These are phyloP conservation scores for Eucera pruinosa DNA, from an alignment of 2,888 invertebrate genomes.

Conservation along the genomic window DNA sequence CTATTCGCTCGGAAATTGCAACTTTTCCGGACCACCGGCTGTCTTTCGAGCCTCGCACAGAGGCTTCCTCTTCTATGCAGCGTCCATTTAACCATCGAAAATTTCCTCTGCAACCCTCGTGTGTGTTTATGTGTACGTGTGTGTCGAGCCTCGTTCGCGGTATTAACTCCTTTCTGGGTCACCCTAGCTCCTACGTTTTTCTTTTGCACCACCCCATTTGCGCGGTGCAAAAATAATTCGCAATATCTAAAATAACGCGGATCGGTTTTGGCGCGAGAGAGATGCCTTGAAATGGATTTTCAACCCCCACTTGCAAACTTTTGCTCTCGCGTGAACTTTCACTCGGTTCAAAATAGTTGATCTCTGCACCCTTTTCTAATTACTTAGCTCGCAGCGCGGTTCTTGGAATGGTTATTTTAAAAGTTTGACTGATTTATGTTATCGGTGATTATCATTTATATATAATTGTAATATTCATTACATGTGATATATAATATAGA, in stretches of 20 bases:
- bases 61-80: constrained; percentile 6
- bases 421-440: too few relatives aligned
- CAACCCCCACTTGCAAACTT: neutral
- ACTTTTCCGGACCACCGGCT: constrained; percentile 67
- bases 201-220: neutral
- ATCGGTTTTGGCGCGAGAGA: neutral
- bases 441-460: too few relatives aligned
- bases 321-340: neutral
- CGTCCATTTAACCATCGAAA: constrained; percentile 25
- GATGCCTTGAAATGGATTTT: neutral
- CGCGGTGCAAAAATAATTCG: constrained; percentile 8
- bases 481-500: too few relatives aligned
- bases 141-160: neutral
- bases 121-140: too few relatives aligned
- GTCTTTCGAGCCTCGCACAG: constrained; percentile 64
- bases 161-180: constrained; percentile 42
- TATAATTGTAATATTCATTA: too few relatives aligned
- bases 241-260: neutral
- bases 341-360: neutral
- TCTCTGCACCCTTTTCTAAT: neutral
- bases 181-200: neutral
- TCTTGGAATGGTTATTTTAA: too few relatives aligned
- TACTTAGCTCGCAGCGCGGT: too few relatives aligned
- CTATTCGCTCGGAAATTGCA: constrained; percentile 72
- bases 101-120: neutral